phyloP scores from a whole-genome alignment of 1,140 invertebrate species.

The Drosophila equinoxialis region DNA sequence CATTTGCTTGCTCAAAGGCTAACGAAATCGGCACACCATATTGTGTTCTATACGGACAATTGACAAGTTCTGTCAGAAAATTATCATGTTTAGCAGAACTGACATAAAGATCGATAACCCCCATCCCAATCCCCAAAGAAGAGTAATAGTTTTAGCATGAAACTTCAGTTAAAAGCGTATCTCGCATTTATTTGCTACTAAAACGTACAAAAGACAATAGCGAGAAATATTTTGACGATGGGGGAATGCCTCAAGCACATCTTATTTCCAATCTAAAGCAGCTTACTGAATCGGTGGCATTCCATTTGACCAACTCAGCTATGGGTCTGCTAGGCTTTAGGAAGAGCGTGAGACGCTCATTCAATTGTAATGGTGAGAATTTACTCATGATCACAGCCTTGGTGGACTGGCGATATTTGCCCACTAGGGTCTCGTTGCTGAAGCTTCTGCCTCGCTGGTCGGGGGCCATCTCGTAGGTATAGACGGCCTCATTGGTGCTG shows the following conservation, averaged over 20 bases:
- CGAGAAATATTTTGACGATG: conserved; percentile 18
- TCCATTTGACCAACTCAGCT: conserved; percentile 75
- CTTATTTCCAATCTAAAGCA: conserved; percentile 76
- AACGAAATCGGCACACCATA: too few species aligned
- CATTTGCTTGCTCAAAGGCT: too few species aligned
- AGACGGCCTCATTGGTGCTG: conserved; percentile 56
- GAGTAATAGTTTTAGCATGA: too few species aligned
- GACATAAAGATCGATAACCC: too few species aligned
- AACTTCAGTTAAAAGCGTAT: neutral
- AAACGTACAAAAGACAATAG: conserved; percentile 65
- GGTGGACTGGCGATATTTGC: conserved; percentile 69
- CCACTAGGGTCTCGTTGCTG: conserved; percentile 57
- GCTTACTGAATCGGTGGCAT: conserved; percentile 65
- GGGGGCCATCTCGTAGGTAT: conserved; percentile 52
- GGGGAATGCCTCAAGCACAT: conserved; percentile 47
- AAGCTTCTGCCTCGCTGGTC: conserved; percentile 64
- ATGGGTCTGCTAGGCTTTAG: conserved; percentile 79
- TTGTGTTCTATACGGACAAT: too few species aligned
- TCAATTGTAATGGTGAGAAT: conserved; percentile 75
- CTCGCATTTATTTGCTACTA: conserved; percentile 71
- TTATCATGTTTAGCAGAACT: too few species aligned
- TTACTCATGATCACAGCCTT: conserved; percentile 75
- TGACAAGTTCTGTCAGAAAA: too few species aligned
- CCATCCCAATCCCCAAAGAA: too few species aligned
- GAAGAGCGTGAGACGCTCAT: conserved; percentile 71